Evolutionary conservation across 2,888 invertebrate species (phyloP).

Genomic region (Allygus modestus): DNA sequence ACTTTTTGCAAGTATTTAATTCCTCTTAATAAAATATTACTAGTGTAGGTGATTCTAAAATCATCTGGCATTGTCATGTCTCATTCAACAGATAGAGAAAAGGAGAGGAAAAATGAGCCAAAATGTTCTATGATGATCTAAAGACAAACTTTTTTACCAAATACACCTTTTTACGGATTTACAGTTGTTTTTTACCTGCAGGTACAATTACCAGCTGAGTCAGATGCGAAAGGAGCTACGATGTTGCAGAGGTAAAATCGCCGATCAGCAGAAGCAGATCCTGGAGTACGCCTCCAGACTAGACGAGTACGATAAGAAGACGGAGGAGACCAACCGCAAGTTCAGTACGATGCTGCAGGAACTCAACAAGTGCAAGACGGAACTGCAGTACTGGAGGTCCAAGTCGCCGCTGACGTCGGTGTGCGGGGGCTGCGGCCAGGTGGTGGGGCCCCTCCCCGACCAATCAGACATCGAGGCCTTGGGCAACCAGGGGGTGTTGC

Average conservation of each 20-base stretch:
- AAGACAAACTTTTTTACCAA: not conserved
- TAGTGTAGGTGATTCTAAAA: too few species aligned
- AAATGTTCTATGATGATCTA: not conserved
- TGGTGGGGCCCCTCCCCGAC: constrained; percentile 76
- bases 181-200: constrained; percentile 70
- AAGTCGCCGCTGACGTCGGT: constrained; percentile 88
- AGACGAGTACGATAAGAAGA: constrained; percentile 94
- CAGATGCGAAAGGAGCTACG: constrained; percentile 88
- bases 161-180: not conserved
- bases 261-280: constrained; percentile 91
- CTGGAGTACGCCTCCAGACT: constrained; percentile 89
- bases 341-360: constrained; percentile 93
- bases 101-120: too few species aligned
- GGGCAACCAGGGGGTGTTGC: constrained; percentile 76
- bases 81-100: too few species aligned
- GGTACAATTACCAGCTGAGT: constrained; percentile 89
- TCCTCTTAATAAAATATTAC: too few species aligned
- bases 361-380: constrained; percentile 94
- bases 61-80: too few species aligned
- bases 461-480: constrained; percentile 81
- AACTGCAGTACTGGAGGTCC: constrained; percentile 91
- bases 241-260: constrained; percentile 89
- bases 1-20: too few species aligned
- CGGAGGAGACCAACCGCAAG: constrained; percentile 92
- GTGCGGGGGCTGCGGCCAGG: constrained; percentile 85